Evolutionary conservation across 2,797 vertebrate genomes (phyloP), one percentile per base, ranked within the genome.

Genomic region (Nannoperca australis): DNA sequence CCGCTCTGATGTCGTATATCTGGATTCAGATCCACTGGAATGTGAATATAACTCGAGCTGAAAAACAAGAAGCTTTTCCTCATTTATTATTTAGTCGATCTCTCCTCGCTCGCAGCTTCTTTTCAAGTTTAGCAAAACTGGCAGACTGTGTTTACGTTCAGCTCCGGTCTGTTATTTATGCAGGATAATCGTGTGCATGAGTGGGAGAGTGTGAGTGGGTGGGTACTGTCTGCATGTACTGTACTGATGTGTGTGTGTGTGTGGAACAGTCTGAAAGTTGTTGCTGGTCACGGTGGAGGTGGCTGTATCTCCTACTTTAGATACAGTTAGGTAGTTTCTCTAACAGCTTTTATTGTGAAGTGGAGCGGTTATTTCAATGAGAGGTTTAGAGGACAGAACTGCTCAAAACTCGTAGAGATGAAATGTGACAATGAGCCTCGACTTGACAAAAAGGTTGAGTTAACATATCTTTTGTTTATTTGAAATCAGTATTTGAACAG

Each of bases 51-150:
- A 51, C 47, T 50, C 1, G 6, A 67, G 24, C 51, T 40, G 81
- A 69, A 64, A 82, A 74, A 65, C 60, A 76, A 70, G 74, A 63
- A 56, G 36, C 76, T 58, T 63, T 68, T 60, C 30, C 62, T 85
- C 79, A 82, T 87, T 67, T 30, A 88, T 88, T 88, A 88, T 81
- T 85, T 64, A 90, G 69, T 30, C 15, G 0, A 42, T 47, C 36
- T 77, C 67, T 79, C 18, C 11, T 58, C n/a, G 13, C 71, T 64
- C 7, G 5, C 60, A 58, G 73, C 72, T 56, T 55, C 69, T 82
- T 76, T 82, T 66, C 59, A 85, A 73, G 67, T 89, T 84, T 40
- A 79, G 76, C 53, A 60, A 81, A 88, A 81, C 78, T 76, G 82
- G 62, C 68, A 72, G 38, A 34, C 22, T 38, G 63, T 81, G 85